Conservation (phyloP, 2,888 invertebrate species). For the Slavum lentiscoides region DNA sequence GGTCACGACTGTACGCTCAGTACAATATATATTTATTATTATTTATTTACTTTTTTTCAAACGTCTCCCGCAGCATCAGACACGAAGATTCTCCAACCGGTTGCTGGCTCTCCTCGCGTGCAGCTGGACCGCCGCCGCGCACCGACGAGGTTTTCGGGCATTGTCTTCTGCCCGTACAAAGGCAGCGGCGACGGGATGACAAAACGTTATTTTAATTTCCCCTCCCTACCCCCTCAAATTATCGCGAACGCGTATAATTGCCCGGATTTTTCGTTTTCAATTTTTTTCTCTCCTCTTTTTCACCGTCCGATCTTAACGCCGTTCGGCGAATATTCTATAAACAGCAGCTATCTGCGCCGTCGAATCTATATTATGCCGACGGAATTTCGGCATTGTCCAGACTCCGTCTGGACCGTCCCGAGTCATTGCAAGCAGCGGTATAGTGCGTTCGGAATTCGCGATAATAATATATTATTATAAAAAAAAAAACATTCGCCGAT, state of each 20-base stretch:
- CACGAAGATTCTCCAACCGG: constrained; percentile 44
- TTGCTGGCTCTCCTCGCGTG: constrained; percentile 4
- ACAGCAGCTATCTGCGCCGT: constrained; percentile 1
- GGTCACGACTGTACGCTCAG: constrained; percentile 41
- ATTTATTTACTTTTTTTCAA: not conserved
- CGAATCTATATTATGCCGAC: not conserved
- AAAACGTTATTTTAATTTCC: constrained; percentile 32
- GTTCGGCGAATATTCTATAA: not conserved
- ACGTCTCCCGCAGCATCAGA: constrained; percentile 7
- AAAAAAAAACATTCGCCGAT: constrained; percentile 9
- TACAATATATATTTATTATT: constrained; percentile 9
- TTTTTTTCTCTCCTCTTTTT: not conserved
- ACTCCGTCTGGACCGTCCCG: not conserved
- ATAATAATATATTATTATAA: no score
- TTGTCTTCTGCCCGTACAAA: constrained; percentile 13
- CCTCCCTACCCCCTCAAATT: no score
- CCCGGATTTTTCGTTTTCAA: not conserved
- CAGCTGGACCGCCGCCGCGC: constrained; percentile 12
- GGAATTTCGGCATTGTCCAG: constrained; percentile 44
- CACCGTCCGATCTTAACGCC: not conserved
- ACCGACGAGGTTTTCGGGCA: constrained; percentile 42
- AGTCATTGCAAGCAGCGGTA: not conserved
- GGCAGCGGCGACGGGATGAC: constrained; percentile 13
- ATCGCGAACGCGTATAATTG: not conserved
- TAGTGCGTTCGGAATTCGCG: constrained; percentile 11